Evolutionary conservation across 2,113 vertebrate species (phyloP).

Genomic region (Bambusicola thoracicus): DNA sequence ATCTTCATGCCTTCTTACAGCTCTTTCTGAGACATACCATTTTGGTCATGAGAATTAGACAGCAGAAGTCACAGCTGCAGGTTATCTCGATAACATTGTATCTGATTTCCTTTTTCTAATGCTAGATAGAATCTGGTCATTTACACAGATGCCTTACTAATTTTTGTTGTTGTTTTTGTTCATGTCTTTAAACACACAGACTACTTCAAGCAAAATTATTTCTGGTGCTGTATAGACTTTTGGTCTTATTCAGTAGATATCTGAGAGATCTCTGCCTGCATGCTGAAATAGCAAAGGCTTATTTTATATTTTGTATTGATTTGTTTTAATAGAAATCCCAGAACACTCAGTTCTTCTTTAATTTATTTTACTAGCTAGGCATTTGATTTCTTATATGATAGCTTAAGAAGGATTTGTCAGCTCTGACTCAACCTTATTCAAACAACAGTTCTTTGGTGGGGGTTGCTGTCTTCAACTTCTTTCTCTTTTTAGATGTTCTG

Average conservation of each 20-base stretch:
- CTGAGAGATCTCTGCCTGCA: not conserved
- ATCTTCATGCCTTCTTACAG: not conserved
- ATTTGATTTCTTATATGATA: not conserved
- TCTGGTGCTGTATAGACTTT: not conserved
- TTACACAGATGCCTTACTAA: not conserved
- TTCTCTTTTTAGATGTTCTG: not conserved
- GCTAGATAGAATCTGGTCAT: not conserved
- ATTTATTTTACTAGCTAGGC: slow-evolving; percentile 13
- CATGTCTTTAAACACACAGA: not conserved
- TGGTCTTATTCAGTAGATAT: not conserved
- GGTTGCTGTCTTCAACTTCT: not conserved
- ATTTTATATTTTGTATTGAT: not conserved
- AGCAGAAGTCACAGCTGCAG: not conserved
- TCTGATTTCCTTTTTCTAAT: not conserved
- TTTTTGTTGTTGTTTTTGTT: not conserved
- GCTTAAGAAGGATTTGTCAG: not conserved
- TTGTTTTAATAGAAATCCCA: slow-evolving; percentile 23
- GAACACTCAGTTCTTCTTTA: not conserved
- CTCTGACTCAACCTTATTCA: slow-evolving; percentile 11
- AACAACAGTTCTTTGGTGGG: not conserved
- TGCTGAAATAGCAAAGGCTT: not conserved
- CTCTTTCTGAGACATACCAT: not conserved
- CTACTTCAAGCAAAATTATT: not conserved
- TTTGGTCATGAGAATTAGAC: not conserved
- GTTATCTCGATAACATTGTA: not conserved